Base-by-base conservation (phyloP, 2,113 vertebrate genomes). In the Balaeniceps rex region DNA sequence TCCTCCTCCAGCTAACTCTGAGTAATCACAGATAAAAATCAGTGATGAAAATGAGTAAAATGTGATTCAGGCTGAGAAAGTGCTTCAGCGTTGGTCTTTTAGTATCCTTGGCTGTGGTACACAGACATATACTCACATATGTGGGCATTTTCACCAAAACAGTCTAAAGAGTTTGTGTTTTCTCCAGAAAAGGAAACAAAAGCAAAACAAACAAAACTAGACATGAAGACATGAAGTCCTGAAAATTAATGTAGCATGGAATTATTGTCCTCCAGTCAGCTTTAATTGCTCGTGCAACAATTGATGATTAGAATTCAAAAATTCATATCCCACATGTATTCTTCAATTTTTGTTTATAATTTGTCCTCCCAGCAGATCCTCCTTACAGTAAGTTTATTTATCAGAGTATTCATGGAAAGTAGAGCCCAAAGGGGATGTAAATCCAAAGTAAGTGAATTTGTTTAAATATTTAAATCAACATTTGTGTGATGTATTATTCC, bases 381-480 rank as follows among this genome's bases (percentile, higher is more conserved):
- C 10, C 83, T 94, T 87, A 57, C 66, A 75, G 61, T 89, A 94
- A 92, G 58, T 94, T 92, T 94, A 79, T 96, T 96, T 94, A 91
- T 85, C 91, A 94, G 72, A 65, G n/a, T 90, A 88, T 91, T 95
- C 81, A 85, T 90, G 63, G 87, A 95, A 93, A 88, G 87, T 77
- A 90, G 91, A 94, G 58, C 93, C 95, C 95, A 96, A 95, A 96
- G 93, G 93, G 89, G 63, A 91, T 95, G 91, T 95, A 96, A 95
- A 95, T 93, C 87, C 91, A 85, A 93, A 95, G 65, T 91, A 95
- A 96, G 77, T 79, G 88, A 96, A 94, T 95, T 94, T 94, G 84
- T 93, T 96, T 94, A 95, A 97, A 95, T 95, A 96, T 95, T 95
- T 93, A 91, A 94, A 94, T 87, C 77, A 94, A 95, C 65, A 87